phyloP scores from a whole-genome alignment of 2,888 invertebrate genomes.

The Trachelus troglodyta region DNA sequence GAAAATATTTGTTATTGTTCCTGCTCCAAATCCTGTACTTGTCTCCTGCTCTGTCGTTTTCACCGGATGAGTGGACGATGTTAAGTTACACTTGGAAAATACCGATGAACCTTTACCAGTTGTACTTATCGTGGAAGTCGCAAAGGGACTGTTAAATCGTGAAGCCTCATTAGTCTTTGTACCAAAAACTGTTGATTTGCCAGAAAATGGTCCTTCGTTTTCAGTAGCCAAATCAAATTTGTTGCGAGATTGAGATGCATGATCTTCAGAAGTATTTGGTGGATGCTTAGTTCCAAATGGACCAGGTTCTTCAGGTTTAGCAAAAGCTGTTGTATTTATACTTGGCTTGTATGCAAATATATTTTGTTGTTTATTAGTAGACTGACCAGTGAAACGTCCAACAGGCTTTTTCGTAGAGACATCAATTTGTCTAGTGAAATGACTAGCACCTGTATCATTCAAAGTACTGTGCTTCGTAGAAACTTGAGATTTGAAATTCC shows the following conservation, averaged over 20 bases:
- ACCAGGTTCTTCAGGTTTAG: neutral
- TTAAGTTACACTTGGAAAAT: neutral
- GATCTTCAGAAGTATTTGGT: neutral
- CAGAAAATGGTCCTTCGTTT: neutral
- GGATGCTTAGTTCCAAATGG: neutral
- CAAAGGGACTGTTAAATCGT: neutral
- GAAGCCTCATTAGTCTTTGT: neutral
- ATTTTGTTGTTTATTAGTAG: neutral
- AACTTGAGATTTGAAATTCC: neutral
- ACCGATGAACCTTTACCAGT: neutral
- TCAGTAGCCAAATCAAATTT: neutral
- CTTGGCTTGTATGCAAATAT: neutral
- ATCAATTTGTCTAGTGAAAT: neutral
- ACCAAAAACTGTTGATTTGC: neutral
- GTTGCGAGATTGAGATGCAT: neutral
- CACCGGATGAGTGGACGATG: neutral
- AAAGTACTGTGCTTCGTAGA: neutral
- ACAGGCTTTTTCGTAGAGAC: neutral
- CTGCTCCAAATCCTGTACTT: conserved; percentile 28
- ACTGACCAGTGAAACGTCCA: neutral
- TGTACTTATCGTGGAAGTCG: neutral
- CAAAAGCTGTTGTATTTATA: neutral
- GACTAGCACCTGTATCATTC: neutral
- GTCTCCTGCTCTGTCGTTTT: neutral
- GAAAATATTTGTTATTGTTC: conserved; percentile 37